phyloP scores from a whole-genome alignment of 2,888 invertebrate species.

The Minunthozetes semirufus region DNA sequence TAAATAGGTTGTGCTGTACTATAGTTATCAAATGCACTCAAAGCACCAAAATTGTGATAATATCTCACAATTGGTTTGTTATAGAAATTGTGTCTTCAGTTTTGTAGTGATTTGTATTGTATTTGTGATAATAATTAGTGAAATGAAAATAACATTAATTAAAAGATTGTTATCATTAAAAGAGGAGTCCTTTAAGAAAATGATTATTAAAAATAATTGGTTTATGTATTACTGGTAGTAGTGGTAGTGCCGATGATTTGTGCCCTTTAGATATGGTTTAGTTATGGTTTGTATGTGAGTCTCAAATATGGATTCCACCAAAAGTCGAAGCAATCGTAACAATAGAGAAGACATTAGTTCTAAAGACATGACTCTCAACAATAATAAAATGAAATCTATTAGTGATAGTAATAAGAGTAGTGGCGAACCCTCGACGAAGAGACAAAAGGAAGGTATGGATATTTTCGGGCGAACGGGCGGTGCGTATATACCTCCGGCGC shows the following conservation, averaged over 20 bases:
- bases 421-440: not conserved
- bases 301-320: constrained; percentile 20
- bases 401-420: not conserved
- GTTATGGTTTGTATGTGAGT: not conserved
- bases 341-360: not conserved
- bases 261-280: constrained; percentile 10
- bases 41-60: too few species aligned
- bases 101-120: too few species aligned
- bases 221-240: not conserved
- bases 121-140: too few species aligned
- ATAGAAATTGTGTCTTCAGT: too few species aligned
- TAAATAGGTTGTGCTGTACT: too few species aligned
- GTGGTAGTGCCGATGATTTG: not conserved
- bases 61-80: too few species aligned
- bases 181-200: too few species aligned
- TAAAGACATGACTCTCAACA: constrained; percentile 7
- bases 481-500: constrained; percentile 97
- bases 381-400: not conserved
- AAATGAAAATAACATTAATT: too few species aligned
- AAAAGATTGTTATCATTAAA: too few species aligned
- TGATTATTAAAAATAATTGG: not conserved
- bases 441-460: not conserved
- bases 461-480: constrained; percentile 51
- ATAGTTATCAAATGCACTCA: too few species aligned
- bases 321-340: not conserved